Conservation (phyloP, 2,797 vertebrate genomes). For the Enteromius thamalakanensis region DNA sequence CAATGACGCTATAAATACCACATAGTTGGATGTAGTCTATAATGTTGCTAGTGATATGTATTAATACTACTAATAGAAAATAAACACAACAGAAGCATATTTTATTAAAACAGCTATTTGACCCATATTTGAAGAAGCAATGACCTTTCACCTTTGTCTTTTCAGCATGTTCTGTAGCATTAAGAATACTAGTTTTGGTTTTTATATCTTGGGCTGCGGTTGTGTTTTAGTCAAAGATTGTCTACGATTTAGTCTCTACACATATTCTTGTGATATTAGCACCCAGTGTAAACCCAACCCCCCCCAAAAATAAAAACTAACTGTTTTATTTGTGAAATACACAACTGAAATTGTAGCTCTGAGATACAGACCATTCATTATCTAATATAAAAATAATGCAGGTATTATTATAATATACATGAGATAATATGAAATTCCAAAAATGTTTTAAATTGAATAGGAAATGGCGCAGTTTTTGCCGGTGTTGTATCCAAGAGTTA, state of each 20-base stretch:
- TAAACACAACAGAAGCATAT: background rate
- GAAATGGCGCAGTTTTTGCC: background rate
- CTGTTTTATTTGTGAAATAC: background rate
- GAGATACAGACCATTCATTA: background rate
- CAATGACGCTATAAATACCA: background rate
- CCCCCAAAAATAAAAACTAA: background rate
- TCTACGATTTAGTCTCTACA: background rate
- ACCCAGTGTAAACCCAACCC: background rate
- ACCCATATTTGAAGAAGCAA: slow-evolving; percentile 20
- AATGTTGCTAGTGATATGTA: background rate
- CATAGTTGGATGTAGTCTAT: background rate
- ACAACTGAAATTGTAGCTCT: background rate
- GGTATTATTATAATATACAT: background rate
- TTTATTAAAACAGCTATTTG: background rate
- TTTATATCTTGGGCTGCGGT: background rate
- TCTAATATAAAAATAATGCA: background rate
- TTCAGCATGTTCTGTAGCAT: background rate
- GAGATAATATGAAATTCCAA: background rate
- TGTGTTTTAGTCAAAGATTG: background rate
- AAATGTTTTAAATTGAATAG: background rate
- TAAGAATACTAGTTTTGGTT: background rate
- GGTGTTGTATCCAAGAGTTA: background rate
- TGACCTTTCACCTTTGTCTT: slow-evolving; percentile 12
- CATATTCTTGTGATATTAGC: background rate
- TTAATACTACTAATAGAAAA: background rate